Conservation (phyloP, 2,888 invertebrate species). For the Dioctria rufipes region DNA sequence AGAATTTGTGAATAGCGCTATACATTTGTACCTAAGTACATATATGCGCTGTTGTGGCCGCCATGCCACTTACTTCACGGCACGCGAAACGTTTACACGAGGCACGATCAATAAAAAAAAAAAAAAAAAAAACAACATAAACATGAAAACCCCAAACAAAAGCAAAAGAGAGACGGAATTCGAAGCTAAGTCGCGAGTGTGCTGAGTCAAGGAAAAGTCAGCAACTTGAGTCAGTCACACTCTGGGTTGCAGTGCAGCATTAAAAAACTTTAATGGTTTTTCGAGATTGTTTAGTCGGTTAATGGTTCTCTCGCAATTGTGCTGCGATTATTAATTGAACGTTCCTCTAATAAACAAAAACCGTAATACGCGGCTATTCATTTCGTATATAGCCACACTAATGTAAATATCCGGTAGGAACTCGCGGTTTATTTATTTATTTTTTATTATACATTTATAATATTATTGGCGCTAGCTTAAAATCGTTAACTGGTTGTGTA, state of each 20-base stretch:
- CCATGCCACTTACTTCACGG: conserved; percentile 23
- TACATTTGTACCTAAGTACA: no score
- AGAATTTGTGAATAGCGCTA: background rate
- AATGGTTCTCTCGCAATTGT: conserved; percentile 31
- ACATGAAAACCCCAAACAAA: conserved; percentile 6
- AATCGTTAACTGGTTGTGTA: no score
- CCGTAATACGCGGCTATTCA: conserved; percentile 2
- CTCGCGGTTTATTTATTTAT: background rate
- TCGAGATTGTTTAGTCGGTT: conserved; percentile 27
- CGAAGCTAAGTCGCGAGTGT: background rate
- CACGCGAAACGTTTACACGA: conserved; percentile 49
- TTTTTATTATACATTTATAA: no score
- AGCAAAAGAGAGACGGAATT: conserved; percentile 12
- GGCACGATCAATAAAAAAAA: conserved; percentile 25
- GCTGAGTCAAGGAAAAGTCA: conserved; percentile 46
- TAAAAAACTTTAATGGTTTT: conserved; percentile 20
- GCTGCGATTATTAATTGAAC: conserved; percentile 25
- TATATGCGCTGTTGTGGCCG: background rate
- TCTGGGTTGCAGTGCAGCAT: conserved; percentile 43
- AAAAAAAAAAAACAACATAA: conserved; percentile 28
- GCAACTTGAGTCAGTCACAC: conserved; percentile 36
- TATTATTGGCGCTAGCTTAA: no score
- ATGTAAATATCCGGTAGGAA: conserved; percentile 32
- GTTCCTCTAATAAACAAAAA: background rate
- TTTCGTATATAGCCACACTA: background rate